A percentile compares a stretch with the other conserved stretches of the same genome.
These are phyloP conservation scores for Tyria jacobaeae DNA, from an alignment of 2,888 invertebrate species.

Conservation along the genomic window DNA sequence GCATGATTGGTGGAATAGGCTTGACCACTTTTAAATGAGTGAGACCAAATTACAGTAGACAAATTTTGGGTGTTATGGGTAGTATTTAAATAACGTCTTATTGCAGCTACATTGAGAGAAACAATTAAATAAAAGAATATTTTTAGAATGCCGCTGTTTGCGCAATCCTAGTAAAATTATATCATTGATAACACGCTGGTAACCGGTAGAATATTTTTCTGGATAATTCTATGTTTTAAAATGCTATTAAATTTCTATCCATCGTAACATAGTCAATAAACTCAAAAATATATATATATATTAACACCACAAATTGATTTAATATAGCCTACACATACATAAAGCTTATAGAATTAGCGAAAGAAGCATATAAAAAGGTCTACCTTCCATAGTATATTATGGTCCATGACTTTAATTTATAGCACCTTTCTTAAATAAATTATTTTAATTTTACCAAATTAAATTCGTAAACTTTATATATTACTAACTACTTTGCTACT, in stretches of 20 bases:
- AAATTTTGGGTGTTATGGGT: too few relatives aligned
- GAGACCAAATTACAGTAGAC: too few relatives aligned
- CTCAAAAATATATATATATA: too few relatives aligned
- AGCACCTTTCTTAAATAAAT: slow-evolving; percentile 26
- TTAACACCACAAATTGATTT: background rate
- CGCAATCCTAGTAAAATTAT: background rate
- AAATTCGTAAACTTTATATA: background rate
- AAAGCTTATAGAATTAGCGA: background rate
- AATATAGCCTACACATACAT: background rate
- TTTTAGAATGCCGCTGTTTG: background rate
- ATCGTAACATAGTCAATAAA: too few relatives aligned
- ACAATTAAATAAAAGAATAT: background rate
- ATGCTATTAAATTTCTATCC: too few relatives aligned
- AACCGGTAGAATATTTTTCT: background rate
- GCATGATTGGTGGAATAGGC: too few relatives aligned
- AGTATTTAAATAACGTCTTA: too few relatives aligned
- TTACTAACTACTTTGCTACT: slow-evolving; percentile 13
- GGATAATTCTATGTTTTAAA: background rate
- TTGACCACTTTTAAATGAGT: too few relatives aligned
- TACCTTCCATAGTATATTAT: slow-evolving; percentile 56
- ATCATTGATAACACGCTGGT: slow-evolving; percentile 1
- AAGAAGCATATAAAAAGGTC: slow-evolving; percentile 13
- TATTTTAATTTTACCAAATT: background rate
- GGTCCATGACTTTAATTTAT: slow-evolving; percentile 50
- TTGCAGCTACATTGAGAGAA: background rate